These are phyloP conservation scores for Benthochromis sp. DNA, from an alignment of 2,113 vertebrate species.

Conservation along the genomic window DNA sequence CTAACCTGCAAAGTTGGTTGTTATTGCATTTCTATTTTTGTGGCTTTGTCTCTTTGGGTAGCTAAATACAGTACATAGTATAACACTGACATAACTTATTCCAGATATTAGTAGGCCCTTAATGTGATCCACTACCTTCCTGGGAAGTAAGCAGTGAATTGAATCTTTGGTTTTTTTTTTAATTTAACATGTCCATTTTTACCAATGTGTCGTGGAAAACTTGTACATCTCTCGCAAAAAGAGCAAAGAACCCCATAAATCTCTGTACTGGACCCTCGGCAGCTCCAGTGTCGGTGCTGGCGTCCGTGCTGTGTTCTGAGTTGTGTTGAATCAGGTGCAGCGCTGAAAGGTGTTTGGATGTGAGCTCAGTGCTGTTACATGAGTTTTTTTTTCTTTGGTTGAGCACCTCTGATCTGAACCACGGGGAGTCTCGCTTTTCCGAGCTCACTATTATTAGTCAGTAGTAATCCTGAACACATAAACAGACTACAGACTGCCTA, in stretches of 20 bases:
- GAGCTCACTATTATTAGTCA: constrained; percentile 30
- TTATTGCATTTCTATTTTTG: not conserved
- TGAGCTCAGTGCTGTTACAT: not conserved
- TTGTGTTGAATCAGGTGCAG: not conserved
- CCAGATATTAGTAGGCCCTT: not conserved
- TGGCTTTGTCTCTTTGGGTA: not conserved
- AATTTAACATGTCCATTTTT: not conserved
- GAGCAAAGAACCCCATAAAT: not conserved
- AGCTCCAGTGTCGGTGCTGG: not conserved
- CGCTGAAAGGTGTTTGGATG: not conserved
- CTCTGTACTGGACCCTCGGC: not conserved
- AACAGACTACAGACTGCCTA: not conserved
- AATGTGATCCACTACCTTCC: not conserved
- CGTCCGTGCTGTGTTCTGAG: not conserved
- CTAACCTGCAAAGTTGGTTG: not conserved
- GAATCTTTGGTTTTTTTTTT: not conserved
- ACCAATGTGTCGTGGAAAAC: not conserved
- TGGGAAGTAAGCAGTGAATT: not conserved
- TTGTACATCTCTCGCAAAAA: not conserved
- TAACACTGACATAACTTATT: not conserved
- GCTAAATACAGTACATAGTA: not conserved
- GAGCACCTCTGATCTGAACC: not conserved
- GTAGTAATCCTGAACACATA: constrained; percentile 28
- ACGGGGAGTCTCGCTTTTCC: constrained; percentile 1
- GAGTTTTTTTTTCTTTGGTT: not conserved